A percentile compares a stretch with the other conserved stretches of the same genome.
These are phyloP conservation scores for Oreochromis aureus DNA, from an alignment of 2,113 vertebrate genomes.

Conservation along the genomic window DNA sequence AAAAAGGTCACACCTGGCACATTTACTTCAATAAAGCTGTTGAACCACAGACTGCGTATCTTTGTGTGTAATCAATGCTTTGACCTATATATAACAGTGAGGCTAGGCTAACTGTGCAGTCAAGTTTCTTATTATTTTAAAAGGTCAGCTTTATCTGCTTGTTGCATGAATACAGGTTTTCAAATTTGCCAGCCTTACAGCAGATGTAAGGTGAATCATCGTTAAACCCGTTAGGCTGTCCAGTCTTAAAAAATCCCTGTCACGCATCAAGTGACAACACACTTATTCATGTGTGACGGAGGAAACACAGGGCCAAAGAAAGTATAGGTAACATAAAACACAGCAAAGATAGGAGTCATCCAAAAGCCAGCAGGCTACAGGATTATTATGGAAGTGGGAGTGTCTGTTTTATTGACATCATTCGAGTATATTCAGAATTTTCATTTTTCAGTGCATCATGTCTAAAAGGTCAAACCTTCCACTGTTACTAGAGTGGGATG, in stretches of 20 bases:
- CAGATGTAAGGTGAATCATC: neutral
- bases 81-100: neutral
- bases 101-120: neutral
- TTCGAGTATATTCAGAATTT: neutral
- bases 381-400: neutral
- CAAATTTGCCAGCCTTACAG: neutral
- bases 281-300: neutral
- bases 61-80: neutral
- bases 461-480: neutral
- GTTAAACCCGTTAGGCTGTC: neutral
- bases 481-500: neutral
- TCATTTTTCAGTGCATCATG: neutral
- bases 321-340: neutral
- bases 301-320: neutral
- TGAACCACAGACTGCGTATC: neutral
- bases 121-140: neutral
- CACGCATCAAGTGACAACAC: neutral
- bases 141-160: neutral
- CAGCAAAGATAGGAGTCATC: neutral
- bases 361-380: neutral
- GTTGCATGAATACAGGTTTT: neutral
- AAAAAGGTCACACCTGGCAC: neutral
- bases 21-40: neutral
- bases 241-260: neutral
- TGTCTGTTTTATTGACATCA: neutral